Evolutionary conservation across 2,888 invertebrate species (phyloP), one percentile per base, ranked within the genome.

Genomic region (Meteorus cinctellus): DNA sequence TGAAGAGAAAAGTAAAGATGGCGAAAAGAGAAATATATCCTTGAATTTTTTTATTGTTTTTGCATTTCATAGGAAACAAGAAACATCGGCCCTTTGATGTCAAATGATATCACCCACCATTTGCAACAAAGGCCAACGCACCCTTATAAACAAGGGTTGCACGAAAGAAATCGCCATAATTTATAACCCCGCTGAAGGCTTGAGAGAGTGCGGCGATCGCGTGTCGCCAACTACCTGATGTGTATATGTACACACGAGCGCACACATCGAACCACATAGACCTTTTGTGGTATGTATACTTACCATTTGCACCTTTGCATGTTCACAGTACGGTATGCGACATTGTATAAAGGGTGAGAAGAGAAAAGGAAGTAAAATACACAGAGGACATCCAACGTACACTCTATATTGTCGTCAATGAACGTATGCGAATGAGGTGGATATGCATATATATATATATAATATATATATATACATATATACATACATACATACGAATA

Each of bases 131-230:
- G 86, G 68, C 79, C 82, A 82, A 86, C 84, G 86, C 86, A 85
- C 86, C 86, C 86, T 85, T 85, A 87, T 87, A 87, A 89, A 87
- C 85, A 86, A 87, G 85, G 86, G 86, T 86, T 85, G 86, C 84
- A 83, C 84, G 83, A 86, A 88, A 88, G 88, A 88, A 88, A 87
- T 86, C 81, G 85, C 84, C 84, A 88, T 89, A 87, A 89, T 87
- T 89, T 88, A 88, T 86, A 84, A 82, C 80, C 80, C 78, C 77
- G 74, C 72, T 55, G 68, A 71, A 75, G 72, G n/a, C 31, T 60
- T 24, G 31, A 75, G 65, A 67, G 85, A 84, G 86, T 82, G 85
- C 84, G 83, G 84, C 82, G 87, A 86, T 89, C 86, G 88, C 88
- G 89, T 88, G 88, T 86, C 85, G 85, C 75, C 77, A 62, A 82